Base-by-base conservation (phyloP, 2,888 invertebrate genomes). In the Drosophila vallismaia region DNA sequence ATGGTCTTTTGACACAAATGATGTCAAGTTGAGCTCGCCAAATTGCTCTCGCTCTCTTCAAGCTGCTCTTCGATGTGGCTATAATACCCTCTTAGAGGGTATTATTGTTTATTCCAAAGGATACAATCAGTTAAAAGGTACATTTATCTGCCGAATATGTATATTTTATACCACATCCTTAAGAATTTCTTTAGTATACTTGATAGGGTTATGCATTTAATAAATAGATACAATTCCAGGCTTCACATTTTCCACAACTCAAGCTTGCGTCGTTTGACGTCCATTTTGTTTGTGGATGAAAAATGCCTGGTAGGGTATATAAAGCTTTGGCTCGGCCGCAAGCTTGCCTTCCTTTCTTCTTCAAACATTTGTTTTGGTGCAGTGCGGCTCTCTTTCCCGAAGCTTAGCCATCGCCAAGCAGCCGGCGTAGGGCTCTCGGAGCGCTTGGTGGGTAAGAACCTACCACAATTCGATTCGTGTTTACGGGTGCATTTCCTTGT, bases 1-100 rank as follows among this genome's bases (percentile, higher is more conserved):
- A 90, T 91, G 90, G 89, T 89, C 91, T 91, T 91, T 90, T 90
- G 89, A 90, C 90, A 89, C 85, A 89, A 90, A 89, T 89, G 89
- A 88, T 90, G 90, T 89, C 90, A 90, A 90, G 90, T 91, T 90
- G 89, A 89, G 89, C 85, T 79, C 79, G 69, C 59, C 26, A 55
- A 42, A 57, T 57, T 63, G 28, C 38, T 46, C 42, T 51, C 19
- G 40, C 14, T 19, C 24, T 31, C 36, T 52, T 26, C 40, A 28
- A 12, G 9, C 29, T 54, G 48, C 33, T 44, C 36, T 38, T 46
- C 51, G 40, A 31, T 28, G 46, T 42, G 40, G 40, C 19, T 42
- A 19, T 42, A 6, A 42, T 42, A 42, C 36, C 36, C 36, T 36
- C n/a, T n/a, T n/a, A 36, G n/a, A n/a, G 36, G n/a, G 36, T n/a